phyloP scores from a whole-genome alignment of 1,140 invertebrate genomes.

The Magallana angulata region DNA sequence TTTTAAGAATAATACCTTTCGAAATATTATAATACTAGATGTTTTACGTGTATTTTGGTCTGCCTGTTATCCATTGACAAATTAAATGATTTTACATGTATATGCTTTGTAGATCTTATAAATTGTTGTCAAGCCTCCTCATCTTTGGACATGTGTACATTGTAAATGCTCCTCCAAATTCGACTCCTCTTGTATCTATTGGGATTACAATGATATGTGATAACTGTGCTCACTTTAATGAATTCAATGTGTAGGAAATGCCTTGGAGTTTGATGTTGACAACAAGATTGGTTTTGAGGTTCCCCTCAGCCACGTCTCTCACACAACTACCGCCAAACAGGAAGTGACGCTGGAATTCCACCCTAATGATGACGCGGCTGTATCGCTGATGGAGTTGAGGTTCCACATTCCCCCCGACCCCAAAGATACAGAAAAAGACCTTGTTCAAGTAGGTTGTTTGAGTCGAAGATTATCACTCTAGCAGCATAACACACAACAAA shows the following conservation, averaged over 20 bases:
- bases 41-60: no score
- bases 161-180: no score
- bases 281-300: slow-evolving; percentile 95
- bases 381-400: slow-evolving; percentile 97
- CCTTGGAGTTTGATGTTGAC: slow-evolving; percentile 95
- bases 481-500: neutral
- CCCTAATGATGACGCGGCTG: slow-evolving; percentile 98
- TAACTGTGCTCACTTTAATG: no score
- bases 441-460: slow-evolving; percentile 85
- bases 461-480: neutral
- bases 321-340: slow-evolving; percentile 98
- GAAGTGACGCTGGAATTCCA: slow-evolving; percentile 99
- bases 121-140: neutral
- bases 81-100: neutral
- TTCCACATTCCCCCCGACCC: slow-evolving; percentile 95
- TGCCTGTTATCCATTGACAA: neutral
- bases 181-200: no score
- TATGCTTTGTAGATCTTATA: neutral
- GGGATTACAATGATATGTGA: no score
- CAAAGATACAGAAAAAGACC: slow-evolving; percentile 80
- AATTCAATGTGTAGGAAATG: slow-evolving; percentile 83
- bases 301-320: slow-evolving; percentile 96
- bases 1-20: no score
- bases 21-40: no score
- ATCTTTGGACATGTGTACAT: neutral